Evolutionary conservation across 2,888 invertebrate genomes (phyloP), one percentile per base, ranked within the genome.

Genomic region (Drosophila anomalata): DNA sequence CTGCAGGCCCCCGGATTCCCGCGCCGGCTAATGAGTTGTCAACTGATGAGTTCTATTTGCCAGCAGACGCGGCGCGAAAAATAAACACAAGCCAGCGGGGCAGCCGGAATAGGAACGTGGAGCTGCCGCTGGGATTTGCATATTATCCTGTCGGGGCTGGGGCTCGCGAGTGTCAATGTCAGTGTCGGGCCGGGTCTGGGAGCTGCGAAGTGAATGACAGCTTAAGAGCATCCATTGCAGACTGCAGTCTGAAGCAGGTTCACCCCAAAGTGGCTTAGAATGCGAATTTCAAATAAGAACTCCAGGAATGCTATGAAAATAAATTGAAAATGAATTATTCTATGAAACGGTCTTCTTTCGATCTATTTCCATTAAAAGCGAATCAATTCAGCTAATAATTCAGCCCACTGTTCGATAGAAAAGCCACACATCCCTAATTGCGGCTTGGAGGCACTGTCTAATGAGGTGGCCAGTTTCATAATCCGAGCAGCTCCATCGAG

Each of bases 11-110:
- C 36, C 6, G n/a, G 5, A 36, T 36, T 17, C 22, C 46, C 39
- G 65, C 63, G 69, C 22, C 26, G 47, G 73, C 76, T 82, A 87
- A 84, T 85, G 78, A 84, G 79, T 75, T 86, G 88, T 80, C 86
- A 75, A 87, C 86, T 75, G 69, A 57, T 44, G 72, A 65, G 70
- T 73, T 61, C 62, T 70, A 75, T 75, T 78, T 71, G 68, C 63
- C 65, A 68, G 46, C 65, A 75, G 72, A 57, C 52, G 52, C 41
- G 7, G 29, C 44, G 54, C 29, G 22, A 51, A 61, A 42, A 9
- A 47, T 55, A 69, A 54, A 55, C 41, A 56, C n/a, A 55, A 24
- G 22, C 4, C 22, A 24, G 22, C 4, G 4, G 22, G 22, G 22
- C 22, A 55, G 48, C 52, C 60, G 51, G 29, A 47, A 20, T 52